Percentiles rank a stretch among this genome's conserved stretches.
These are phyloP conservation scores for Dicyrtomina minuta DNA, from an alignment of 2,888 invertebrate species.

Conservation along the genomic window DNA sequence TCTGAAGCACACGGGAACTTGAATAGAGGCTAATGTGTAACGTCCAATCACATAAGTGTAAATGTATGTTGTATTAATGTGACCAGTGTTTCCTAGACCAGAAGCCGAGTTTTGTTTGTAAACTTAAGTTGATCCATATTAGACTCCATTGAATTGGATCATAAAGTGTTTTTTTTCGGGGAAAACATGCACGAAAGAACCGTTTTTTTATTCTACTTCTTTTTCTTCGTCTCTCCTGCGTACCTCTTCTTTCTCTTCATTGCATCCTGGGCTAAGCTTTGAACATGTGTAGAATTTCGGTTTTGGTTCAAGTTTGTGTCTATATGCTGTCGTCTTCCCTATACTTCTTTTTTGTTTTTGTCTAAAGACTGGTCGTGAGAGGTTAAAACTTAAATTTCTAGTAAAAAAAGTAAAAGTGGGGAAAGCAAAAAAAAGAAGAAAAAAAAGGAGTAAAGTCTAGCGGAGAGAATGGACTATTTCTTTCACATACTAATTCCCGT, in stretches of 20 bases:
- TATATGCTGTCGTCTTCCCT: not conserved
- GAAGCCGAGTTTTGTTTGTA: slow-evolving; percentile 1
- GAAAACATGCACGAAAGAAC: not conserved
- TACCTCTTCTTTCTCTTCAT: slow-evolving; percentile 2
- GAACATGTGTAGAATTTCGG: no score
- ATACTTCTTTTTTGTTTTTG: not conserved
- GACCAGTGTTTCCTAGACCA: not conserved
- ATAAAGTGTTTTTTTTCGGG: slow-evolving; percentile 16
- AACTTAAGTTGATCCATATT: slow-evolving; percentile 5
- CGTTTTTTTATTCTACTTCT: not conserved
- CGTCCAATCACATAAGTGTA: no score
- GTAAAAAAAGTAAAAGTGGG: not conserved
- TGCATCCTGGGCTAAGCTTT: not conserved
- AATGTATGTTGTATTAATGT: no score
- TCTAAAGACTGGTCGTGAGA: not conserved
- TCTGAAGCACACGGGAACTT: no score
- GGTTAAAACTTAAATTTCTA: not conserved
- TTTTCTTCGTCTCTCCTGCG: not conserved
- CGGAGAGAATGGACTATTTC: slow-evolving; percentile 22
- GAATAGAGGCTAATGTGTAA: no score
- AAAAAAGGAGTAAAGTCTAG: slow-evolving; percentile 7
- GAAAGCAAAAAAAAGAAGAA: not conserved
- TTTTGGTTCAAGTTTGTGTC: no score
- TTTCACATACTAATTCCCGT: slow-evolving; percentile 26
- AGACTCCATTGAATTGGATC: slow-evolving; percentile 18